Evolutionary conservation across 1,140 invertebrate genomes (phyloP).

Genomic region (Euglossa dilemma): DNA sequence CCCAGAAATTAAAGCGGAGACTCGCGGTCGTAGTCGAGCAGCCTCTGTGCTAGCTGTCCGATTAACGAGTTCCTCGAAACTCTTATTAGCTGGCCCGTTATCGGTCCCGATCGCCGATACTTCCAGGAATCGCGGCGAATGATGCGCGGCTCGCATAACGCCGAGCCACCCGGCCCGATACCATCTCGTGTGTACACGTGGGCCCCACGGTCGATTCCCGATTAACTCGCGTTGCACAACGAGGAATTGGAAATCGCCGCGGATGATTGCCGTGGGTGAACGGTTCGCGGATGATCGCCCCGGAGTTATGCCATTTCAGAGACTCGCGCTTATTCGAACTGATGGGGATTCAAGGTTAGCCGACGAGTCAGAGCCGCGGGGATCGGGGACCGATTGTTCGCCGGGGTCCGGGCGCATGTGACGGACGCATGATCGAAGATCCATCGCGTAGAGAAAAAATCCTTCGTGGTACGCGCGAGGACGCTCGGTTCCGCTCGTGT

Average conservation of each 20-base stretch:
- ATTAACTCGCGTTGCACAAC: conserved; percentile 14
- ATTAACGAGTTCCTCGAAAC: conserved; percentile 45
- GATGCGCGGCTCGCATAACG: neutral
- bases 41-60: neutral
- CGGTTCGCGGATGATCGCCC: conserved; percentile 8
- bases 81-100: conserved; percentile 19
- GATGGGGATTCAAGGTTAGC: conserved; percentile 24
- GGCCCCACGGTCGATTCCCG: conserved; percentile 17
- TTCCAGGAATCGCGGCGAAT: conserved; percentile 14
- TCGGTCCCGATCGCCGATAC: conserved; percentile 17
- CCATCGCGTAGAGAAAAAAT: neutral
- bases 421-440: neutral
- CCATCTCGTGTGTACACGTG: neutral
- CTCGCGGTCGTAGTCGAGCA: neutral
- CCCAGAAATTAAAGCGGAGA: neutral
- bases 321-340: neutral
- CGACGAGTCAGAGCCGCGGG: neutral
- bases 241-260: conserved; percentile 1
- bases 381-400: conserved; percentile 12
- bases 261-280: conserved; percentile 15
- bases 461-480: too few relatives aligned
- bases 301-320: neutral
- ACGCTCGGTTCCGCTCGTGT: too few relatives aligned
- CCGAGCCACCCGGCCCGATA: neutral
- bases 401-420: neutral